Conservation (phyloP, 2,797 vertebrate genomes). For the Eupleurogrammus muticus region DNA sequence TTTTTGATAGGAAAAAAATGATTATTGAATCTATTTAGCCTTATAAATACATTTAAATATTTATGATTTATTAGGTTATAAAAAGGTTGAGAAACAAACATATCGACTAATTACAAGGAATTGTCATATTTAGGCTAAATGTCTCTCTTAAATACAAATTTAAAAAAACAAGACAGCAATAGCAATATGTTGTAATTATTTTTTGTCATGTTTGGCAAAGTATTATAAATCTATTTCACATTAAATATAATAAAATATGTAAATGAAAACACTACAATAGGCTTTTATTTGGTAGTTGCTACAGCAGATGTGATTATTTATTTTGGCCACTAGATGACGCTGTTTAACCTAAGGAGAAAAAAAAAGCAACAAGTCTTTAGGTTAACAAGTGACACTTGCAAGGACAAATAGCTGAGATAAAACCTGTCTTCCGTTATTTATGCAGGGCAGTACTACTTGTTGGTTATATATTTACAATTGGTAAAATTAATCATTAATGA, state of each 20-base stretch:
- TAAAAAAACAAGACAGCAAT: background rate
- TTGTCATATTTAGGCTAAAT: background rate
- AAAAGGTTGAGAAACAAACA: background rate
- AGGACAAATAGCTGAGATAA: too few species aligned
- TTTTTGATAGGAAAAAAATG: too few species aligned
- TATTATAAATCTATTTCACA: too few species aligned
- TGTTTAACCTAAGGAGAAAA: background rate
- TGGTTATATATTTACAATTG: too few species aligned
- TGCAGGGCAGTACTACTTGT: too few species aligned
- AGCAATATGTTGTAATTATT: background rate
- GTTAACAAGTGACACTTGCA: too few species aligned
- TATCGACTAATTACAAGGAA: background rate
- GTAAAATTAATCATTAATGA: too few species aligned
- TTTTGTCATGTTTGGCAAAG: background rate
- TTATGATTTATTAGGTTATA: background rate
- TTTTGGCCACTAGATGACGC: conserved; percentile 16
- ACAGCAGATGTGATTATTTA: background rate
- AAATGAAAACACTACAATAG: background rate
- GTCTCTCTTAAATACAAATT: background rate
- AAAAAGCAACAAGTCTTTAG: background rate
- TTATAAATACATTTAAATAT: background rate
- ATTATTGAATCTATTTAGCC: background rate
- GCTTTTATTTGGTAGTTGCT: background rate
- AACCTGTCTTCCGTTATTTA: too few species aligned
- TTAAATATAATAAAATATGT: too few species aligned